Base-by-base conservation (phyloP, 92 coral and sea anemone genomes). In the Blastomussa wellsi region DNA sequence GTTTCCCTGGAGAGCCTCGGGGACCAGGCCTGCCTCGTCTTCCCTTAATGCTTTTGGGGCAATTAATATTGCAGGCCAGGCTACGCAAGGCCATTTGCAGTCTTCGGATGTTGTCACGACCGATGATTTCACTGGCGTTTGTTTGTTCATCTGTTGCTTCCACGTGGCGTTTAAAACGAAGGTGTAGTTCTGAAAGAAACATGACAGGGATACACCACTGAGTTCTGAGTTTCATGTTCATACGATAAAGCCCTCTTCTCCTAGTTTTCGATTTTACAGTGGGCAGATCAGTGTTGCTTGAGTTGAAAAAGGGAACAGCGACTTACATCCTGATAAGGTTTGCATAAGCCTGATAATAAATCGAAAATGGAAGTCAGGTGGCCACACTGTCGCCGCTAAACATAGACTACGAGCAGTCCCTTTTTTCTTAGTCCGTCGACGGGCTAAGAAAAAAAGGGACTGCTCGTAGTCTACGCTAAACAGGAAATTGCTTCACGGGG, bases 11-110 rank as follows among this genome's bases (percentile, higher is more conserved):
- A 11, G 47, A 29, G 28, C 82, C 82, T 31, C 71, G 33, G 39
- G 41, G 49, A 76, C 87, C 87, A 41, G 80, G 87, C 26, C 74
- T 83, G 44, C 87, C 87, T 74, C 64, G 44, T 74, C 37, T 74
- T 83, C 87, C 87, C 42, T 65, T 83, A 20, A 32, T 39, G 31
- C 87, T 47, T 60, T 65, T 57, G 10, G 81, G 62, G 75, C 87
- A 83, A 20, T 71, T 32, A 1, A 52, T 37, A 20, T 47, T 72
- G 38, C 86, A 82, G 26, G 53, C 70, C 17, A 32, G 86, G 66
- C 38, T 69, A 17, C 86, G 55, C 28, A 72, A 31, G 13, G 69
- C 78, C 36, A 20, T 24, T 24, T 22, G 66, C 14, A 82, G 28
- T 82, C 29, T 60, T 52, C 36, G 51, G 37, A 82, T 53, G 35